phyloP scores from a whole-genome alignment of 2,888 invertebrate species.

The Noctua fimbriata region DNA sequence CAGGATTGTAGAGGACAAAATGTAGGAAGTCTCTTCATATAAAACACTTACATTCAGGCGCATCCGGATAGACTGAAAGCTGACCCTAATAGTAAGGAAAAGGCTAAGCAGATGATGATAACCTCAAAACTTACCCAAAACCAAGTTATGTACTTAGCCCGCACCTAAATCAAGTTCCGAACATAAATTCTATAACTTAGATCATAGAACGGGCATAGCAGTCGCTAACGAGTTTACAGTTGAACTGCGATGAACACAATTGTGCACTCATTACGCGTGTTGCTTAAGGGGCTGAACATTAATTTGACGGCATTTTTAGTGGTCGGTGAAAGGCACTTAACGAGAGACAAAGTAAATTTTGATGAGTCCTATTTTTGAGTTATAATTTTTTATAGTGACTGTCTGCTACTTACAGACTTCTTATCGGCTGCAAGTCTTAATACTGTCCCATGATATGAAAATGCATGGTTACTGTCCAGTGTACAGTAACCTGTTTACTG shows the following conservation, averaged over 20 bases:
- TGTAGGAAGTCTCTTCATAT: neutral
- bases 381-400: neutral
- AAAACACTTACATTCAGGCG: neutral
- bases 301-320: neutral
- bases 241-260: slow-evolving; percentile 75
- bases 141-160: slow-evolving; percentile 5
- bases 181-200: slow-evolving; percentile 58
- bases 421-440: neutral
- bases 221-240: slow-evolving; percentile 81
- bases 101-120: neutral
- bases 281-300: slow-evolving; percentile 21
- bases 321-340: neutral
- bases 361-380: neutral
- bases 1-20: neutral
- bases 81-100: neutral
- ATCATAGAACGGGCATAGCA: slow-evolving; percentile 69
- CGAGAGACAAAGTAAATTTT: too few relatives aligned
- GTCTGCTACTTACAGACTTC: neutral
- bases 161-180: slow-evolving; percentile 38
- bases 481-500: neutral
- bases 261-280: slow-evolving; percentile 64
- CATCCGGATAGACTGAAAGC: neutral
- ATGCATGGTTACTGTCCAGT: neutral
- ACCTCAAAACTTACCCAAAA: slow-evolving; percentile 6
- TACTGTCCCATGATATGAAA: neutral